Evolutionary conservation across 2,888 invertebrate species (phyloP), one percentile per base, ranked within the genome.

Genomic region (Tetramorium bicarinatum): DNA sequence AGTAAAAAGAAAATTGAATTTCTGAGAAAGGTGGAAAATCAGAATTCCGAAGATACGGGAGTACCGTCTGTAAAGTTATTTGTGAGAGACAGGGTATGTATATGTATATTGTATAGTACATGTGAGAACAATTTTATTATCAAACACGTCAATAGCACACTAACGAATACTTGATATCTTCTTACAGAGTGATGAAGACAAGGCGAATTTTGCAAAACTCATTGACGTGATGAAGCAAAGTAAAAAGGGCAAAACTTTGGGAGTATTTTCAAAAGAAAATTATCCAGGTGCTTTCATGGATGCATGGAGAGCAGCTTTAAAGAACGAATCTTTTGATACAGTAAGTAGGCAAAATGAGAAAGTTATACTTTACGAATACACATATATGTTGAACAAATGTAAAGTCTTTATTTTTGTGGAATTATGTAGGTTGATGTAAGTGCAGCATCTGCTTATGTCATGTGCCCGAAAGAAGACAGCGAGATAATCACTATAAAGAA

Each of bases 1-100:
- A 99, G 99, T 93, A 99, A 99, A 95, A 99, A 99, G 96, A 99
- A 99, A 95, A 98, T 99, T 87, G 99, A 99, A 92, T 99, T 99
- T 95, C 95, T 99, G 74, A 97, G 98, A 92, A 98, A 98, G 94
- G 97, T 98, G 62, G 98, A 99, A 94, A 97, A 96, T 93, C 96
- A 96, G 29, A 98, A 97, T 94, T 71, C 88, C 0, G 98, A 98
- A 91, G 98, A 98, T 90, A 96, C 96, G 84, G 97, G 97, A 88
- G 96, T 99, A 56, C 98, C 99, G 13, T 96, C 97, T 79, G 97
- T 99, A 9, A 98, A 98, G 94, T 96, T 99, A 44, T 96, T 99
- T 79, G 96, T 97, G 18, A 96, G 99, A 93, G 99, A 99, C 94
- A 97, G 99, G 95, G 98, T 98, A 95, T 95, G 96, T 95, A 72